Evolutionary conservation across 2,113 vertebrate species (phyloP), one percentile per base, ranked within the genome.

Genomic region (Eulacestoma nigropectus): DNA sequence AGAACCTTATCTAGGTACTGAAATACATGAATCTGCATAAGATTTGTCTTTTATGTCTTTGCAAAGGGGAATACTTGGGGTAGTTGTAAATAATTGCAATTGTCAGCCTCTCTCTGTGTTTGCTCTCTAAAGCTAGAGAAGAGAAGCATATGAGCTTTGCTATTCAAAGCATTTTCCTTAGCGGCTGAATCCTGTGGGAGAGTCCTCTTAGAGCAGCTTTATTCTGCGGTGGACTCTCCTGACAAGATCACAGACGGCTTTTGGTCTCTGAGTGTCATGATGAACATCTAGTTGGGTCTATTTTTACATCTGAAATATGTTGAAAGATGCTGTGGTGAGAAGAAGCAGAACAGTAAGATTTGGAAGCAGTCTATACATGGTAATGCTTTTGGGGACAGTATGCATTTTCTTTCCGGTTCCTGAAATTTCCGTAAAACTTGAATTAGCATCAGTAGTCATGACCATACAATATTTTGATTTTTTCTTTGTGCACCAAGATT

Each of bases 251-350:
- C 79, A 90, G 86, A 55, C 21, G 2, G 86, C 82, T 95, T 93
- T 89, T 92, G 89, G 94, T 93, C 83, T 95, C 59, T 0, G 23
- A 68, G 80, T 84, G 89, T 95, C 89, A 67, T 70, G 72, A 63
- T 25, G 79, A 90, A 64, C 87, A 88, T 96, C 65, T 75, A 90
- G 89, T 94, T 91, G 83, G 70, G 42, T 95, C 91, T 95, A 39
- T 88, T 95, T 96, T 94, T 96, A 72, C 56, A 37, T 70, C 72
- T 86, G 86, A 93, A 93, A 90, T 93, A 68, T 89, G 75, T 72
- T 82, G 77, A 90, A 91, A 86, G 92, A 85, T 89, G 69, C 56
- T 92, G 2, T 90, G 86, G 53, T 79, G 88, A 89, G 69, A 93
- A 89, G 62, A 25, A 88, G 53, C 57, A 59, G 80, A 83, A 56